phyloP scores from a whole-genome alignment of 2,888 invertebrate species.

The Amphipyra berbera region DNA sequence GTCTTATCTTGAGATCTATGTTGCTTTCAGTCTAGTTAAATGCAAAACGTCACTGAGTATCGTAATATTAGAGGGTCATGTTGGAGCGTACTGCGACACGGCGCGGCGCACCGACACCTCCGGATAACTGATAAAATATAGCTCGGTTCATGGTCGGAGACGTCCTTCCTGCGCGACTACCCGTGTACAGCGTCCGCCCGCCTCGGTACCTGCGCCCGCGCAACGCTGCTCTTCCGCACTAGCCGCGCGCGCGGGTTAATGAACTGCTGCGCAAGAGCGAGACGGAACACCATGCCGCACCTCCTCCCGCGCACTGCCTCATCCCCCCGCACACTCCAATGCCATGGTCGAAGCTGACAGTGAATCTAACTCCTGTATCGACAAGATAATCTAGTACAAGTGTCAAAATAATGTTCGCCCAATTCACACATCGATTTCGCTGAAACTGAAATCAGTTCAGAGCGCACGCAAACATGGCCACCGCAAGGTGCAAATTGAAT shows the following conservation, averaged over 20 bases:
- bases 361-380: conserved; percentile 78
- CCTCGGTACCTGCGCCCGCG: conserved; percentile 82
- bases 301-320: conserved; percentile 58
- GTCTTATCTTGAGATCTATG: conserved; percentile 89
- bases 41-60: conserved; percentile 78
- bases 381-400: conserved; percentile 82
- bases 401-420: conserved; percentile 62
- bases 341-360: conserved; percentile 84
- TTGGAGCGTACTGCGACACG: conserved; percentile 76
- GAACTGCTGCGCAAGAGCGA: conserved; percentile 84
- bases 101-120: conserved; percentile 84
- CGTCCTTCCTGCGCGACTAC: conserved; percentile 84
- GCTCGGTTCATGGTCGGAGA: conserved; percentile 87
- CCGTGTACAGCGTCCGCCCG: conserved; percentile 76
- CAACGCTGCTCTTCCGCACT: conserved; percentile 84
- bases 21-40: conserved; percentile 88
- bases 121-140: conserved; percentile 88
- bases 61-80: conserved; percentile 77
- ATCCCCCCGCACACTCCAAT: conserved; percentile 68
- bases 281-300: conserved; percentile 64
- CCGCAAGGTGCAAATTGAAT: conserved; percentile 29
- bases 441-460: conserved; percentile 57
- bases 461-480: conserved; percentile 22
- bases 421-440: conserved; percentile 61
- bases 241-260: conserved; percentile 80